Evolutionary conservation across 2,113 vertebrate species (phyloP).

Genomic region (Formicarius rufipectus): DNA sequence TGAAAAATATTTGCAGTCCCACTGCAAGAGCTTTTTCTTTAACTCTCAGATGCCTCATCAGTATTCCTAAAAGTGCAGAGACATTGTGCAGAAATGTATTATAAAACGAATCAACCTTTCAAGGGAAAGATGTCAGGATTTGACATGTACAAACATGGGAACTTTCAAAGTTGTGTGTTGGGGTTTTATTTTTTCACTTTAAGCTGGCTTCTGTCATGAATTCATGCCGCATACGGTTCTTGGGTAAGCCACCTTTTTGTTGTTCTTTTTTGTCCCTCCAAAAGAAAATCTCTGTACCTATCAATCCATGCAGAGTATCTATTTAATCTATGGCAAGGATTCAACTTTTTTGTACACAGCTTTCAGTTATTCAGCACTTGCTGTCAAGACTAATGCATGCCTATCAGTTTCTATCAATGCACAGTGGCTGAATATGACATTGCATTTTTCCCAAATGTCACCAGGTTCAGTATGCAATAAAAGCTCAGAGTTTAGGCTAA

Average conservation of each 20-base stretch:
- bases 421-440: conserved; percentile 30
- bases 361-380: conserved; percentile 23
- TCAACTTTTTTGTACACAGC: conserved; percentile 32
- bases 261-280: background rate
- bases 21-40: background rate
- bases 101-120: background rate
- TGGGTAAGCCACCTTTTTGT: conserved; percentile 33
- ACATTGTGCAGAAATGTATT: background rate
- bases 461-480: background rate
- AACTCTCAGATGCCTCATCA: background rate
- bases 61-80: background rate
- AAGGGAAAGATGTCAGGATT: conserved; percentile 11
- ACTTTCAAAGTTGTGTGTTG: background rate
- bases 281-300: conserved; percentile 28
- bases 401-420: conserved; percentile 46
- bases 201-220: background rate
- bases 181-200: background rate
- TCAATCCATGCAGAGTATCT: conserved; percentile 10
- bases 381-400: conserved; percentile 51
- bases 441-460: conserved; percentile 6
- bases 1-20: background rate
- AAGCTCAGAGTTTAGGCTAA: background rate
- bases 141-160: conserved; percentile 35
- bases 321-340: conserved; percentile 28
- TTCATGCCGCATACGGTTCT: background rate